Percentiles rank a stretch among this genome's conserved stretches.
phyloP scores from a whole-genome alignment of 1,140 invertebrate species.

The Ptiloglossa arizonensis region DNA sequence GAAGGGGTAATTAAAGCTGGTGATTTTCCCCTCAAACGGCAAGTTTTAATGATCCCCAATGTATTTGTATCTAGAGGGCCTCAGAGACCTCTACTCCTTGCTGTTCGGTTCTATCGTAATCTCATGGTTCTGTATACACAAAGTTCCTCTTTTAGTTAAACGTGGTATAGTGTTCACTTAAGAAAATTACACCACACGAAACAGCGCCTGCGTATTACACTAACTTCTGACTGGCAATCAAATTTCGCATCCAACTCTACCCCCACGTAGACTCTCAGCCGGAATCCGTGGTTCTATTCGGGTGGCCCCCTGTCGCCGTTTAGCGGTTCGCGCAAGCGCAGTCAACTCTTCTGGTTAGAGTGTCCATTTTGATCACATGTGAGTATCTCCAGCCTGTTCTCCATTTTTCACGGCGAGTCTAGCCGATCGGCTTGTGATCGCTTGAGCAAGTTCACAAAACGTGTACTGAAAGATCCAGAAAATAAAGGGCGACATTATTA shows the following conservation, averaged over 20 bases:
- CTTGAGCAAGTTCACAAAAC: conserved; percentile 64
- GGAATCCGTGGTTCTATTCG: conserved; percentile 50
- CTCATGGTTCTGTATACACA: too few relatives aligned
- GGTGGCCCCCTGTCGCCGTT: conserved; percentile 48
- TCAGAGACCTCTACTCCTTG: too few relatives aligned
- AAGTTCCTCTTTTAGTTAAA: too few relatives aligned
- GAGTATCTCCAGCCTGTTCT: conserved; percentile 81
- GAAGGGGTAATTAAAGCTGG: too few relatives aligned
- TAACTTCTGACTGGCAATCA: background rate
- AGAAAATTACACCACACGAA: background rate
- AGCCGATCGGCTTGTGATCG: conserved; percentile 74
- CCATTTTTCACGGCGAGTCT: conserved; percentile 69
- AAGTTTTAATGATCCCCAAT: too few relatives aligned
- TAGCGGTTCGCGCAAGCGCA: conserved; percentile 77
- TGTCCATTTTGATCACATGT: conserved; percentile 86
- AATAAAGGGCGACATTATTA: conserved; percentile 3
- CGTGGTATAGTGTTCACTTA: background rate
- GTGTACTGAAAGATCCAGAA: conserved; percentile 49
- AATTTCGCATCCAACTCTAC: conserved; percentile 33
- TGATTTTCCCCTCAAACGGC: too few relatives aligned
- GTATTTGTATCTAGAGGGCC: too few relatives aligned
- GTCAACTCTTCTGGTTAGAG: conserved; percentile 83
- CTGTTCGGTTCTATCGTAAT: too few relatives aligned
- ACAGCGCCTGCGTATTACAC: background rate
- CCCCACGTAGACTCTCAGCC: conserved; percentile 30